Evolutionary conservation across 2,888 invertebrate species (phyloP).

Genomic region (Proisotoma minuta): DNA sequence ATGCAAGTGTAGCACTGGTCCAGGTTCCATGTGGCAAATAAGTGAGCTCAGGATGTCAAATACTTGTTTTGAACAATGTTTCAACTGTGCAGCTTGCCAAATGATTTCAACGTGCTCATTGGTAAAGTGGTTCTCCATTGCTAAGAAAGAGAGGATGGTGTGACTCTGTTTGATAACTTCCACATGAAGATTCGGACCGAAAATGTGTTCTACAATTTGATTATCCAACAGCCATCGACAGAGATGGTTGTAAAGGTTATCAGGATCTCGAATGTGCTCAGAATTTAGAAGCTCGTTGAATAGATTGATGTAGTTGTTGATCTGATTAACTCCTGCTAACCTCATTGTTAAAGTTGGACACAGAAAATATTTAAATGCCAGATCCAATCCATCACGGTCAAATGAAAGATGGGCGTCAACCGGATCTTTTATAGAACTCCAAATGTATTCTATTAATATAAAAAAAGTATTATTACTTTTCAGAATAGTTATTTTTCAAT

Average conservation of each 20-base stretch:
- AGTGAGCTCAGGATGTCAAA: slow-evolving; percentile 84
- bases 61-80: slow-evolving; percentile 90
- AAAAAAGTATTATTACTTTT: background rate
- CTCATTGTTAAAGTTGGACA: slow-evolving; percentile 91
- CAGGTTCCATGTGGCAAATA: slow-evolving; percentile 82
- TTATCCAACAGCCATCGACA: slow-evolving; percentile 84
- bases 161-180: slow-evolving; percentile 95
- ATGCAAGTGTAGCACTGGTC: slow-evolving; percentile 82
- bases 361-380: slow-evolving; percentile 86
- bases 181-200: slow-evolving; percentile 95
- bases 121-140: slow-evolving; percentile 83
- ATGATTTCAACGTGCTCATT: slow-evolving; percentile 86
- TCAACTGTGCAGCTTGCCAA: slow-evolving; percentile 91
- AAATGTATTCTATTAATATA: slow-evolving; percentile 72
- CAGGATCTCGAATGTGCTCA: slow-evolving; percentile 78
- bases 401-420: slow-evolving; percentile 79
- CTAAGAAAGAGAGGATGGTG: slow-evolving; percentile 84
- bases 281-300: slow-evolving; percentile 87
- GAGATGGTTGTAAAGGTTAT: slow-evolving; percentile 74
- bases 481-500: background rate
- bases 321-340: slow-evolving; percentile 86
- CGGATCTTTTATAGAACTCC: slow-evolving; percentile 91
- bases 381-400: slow-evolving; percentile 79
- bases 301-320: slow-evolving; percentile 86
- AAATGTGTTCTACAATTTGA: slow-evolving; percentile 87